These are phyloP conservation scores for Homarus americanus DNA, from an alignment of 1,140 invertebrate genomes.

Conservation along the genomic window DNA sequence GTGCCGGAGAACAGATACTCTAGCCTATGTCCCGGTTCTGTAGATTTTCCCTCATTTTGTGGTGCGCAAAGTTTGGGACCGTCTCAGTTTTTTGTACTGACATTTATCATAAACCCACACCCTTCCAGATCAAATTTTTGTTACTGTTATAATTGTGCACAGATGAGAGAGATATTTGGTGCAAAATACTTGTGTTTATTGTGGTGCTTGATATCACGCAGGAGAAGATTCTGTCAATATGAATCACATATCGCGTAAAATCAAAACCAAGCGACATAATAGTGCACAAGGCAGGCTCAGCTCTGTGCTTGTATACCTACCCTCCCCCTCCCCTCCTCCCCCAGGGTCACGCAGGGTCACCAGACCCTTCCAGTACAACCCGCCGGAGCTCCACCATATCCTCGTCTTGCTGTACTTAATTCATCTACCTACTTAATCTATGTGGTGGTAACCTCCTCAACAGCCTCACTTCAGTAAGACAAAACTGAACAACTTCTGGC, in stretches of 20 bases:
- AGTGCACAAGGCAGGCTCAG: constrained; percentile 36
- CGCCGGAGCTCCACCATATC: not conserved
- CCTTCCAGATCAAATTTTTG: constrained; percentile 56
- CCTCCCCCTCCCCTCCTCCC: not conserved
- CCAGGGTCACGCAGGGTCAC: not conserved
- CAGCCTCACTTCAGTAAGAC: not conserved
- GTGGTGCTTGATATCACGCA: constrained; percentile 14
- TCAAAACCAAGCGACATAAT: constrained; percentile 10
- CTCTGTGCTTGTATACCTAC: constrained; percentile 1
- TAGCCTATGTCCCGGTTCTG: constrained; percentile 44
- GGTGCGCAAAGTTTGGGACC: constrained; percentile 43
- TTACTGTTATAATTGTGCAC: constrained; percentile 31
- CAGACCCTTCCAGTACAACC: not conserved
- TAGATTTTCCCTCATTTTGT: constrained; percentile 22
- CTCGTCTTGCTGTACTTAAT: not conserved
- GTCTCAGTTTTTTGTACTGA: constrained; percentile 55
- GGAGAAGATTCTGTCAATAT: not conserved
- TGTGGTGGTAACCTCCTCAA: not conserved
- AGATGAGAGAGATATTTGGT: constrained; percentile 14
- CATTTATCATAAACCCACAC: constrained; percentile 9
- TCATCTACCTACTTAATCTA: not conserved
- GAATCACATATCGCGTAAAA: constrained; percentile 52
- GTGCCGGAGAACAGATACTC: not conserved
- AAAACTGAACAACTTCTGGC: not conserved
- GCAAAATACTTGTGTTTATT: constrained; percentile 24